phyloP scores from a whole-genome alignment of 1,140 invertebrate genomes.

The Eumaeus atala region DNA sequence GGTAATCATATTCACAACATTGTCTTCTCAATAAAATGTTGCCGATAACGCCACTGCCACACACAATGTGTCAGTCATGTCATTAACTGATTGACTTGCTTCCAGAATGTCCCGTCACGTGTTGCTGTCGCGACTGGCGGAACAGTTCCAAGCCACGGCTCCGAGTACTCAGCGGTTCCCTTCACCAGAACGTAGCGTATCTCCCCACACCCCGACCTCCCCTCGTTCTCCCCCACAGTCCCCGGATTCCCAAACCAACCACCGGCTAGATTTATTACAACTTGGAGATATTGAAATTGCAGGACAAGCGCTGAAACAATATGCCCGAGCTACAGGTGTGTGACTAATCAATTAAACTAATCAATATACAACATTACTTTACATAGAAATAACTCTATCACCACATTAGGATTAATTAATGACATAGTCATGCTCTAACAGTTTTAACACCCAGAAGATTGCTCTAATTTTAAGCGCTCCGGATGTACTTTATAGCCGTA shows the following conservation, averaged over 20 bases:
- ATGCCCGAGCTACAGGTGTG: conserved; percentile 60
- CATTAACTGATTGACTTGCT: not conserved
- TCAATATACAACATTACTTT: no score
- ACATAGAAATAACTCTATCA: no score
- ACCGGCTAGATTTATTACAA: conserved; percentile 46
- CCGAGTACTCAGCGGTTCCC: conserved; percentile 57
- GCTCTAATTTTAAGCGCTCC: no score
- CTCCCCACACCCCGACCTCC: conserved; percentile 45
- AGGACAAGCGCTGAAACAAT: conserved; percentile 58
- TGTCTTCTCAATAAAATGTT: no score
- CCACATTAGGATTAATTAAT: no score
- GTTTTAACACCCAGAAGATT: no score
- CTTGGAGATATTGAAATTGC: conserved; percentile 62
- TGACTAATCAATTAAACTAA: no score
- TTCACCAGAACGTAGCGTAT: conserved; percentile 53
- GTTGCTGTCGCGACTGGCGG: conserved; percentile 58
- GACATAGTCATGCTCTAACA: no score
- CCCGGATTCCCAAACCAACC: conserved; percentile 43
- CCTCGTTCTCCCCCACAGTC: conserved; percentile 49
- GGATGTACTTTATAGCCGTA: no score
- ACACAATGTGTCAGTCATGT: not conserved
- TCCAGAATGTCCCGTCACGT: conserved; percentile 62
- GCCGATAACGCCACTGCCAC: no score
- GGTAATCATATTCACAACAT: no score
- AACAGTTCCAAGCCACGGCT: conserved; percentile 56